phyloP scores from a whole-genome alignment of 2,113 vertebrate genomes.

The Phylloscopus trochilus region DNA sequence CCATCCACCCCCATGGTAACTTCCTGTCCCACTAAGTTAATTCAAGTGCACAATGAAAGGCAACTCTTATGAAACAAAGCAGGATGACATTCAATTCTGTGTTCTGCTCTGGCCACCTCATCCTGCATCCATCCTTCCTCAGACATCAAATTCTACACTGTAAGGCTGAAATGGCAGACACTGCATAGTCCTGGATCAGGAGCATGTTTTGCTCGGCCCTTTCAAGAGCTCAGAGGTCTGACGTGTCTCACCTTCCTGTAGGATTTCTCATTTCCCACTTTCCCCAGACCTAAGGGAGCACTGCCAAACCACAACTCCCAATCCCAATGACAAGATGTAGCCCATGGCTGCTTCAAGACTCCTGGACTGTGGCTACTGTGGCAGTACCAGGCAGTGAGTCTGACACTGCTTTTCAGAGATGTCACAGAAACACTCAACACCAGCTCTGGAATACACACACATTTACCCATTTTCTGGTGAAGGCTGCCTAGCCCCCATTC shows the following conservation, averaged over 20 bases:
- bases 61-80: not conserved
- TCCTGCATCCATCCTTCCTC: not conserved
- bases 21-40: not conserved
- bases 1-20: not conserved
- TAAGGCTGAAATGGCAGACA: not conserved
- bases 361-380: not conserved
- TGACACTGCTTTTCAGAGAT: not conserved
- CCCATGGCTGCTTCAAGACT: not conserved
- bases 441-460: not conserved
- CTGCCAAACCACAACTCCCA: not conserved
- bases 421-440: not conserved
- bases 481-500: not conserved
- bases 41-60: not conserved
- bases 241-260: not conserved
- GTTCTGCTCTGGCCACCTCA: not conserved
- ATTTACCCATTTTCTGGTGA: not conserved
- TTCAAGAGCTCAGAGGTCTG: not conserved
- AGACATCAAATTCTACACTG: not conserved
- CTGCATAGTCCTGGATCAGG: no score
- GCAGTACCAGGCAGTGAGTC: not conserved
- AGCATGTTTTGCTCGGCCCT: not conserved
- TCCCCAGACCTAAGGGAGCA: not conserved
- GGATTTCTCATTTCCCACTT: not conserved
- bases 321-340: accelerated
- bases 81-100: not conserved